Base-by-base conservation (phyloP, 2,888 invertebrate species). In the Unio delphinus region DNA sequence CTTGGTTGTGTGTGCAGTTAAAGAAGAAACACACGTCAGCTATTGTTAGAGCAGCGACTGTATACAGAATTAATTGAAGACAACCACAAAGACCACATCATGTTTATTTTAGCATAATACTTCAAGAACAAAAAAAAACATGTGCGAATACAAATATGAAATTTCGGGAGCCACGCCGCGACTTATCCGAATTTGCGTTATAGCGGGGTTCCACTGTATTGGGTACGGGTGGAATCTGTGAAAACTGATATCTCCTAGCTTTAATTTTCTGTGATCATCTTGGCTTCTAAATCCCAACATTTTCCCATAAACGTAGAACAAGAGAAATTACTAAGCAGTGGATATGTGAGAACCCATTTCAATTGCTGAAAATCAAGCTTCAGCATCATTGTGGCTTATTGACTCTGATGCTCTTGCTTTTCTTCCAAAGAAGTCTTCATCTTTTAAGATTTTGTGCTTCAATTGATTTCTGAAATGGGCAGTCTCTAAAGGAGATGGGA, bases 271-370 rank as follows among this genome's bases (percentile, higher is more conserved):
- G 15, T 3, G 23, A 3, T 63, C 63, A 54, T 63, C 63, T 15
- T 17, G 3, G 28, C 34, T 34, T 61, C 26, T 17, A 28, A 61
- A 30, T 7, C 61, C 63, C 5, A 63, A 63, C 45, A 63, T 7
- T 63, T 63, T 63, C 2, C 54, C 54, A 3, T 54, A 18, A 15
- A 23, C n/a, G n/a, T 63, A 63, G 30, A 63, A 63, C 17, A 63
- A 23, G 23, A 26, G 26, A 26, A 63, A 54, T n/a, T 63, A 54
- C n/a, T 55, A 54, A 18, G 23, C 20, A 8, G 23, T 8, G 3
- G 55, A 54, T 23, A 23, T 45, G n/a, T 45, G n/a, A 20, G 4
- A 17, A 61, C 61, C 61, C 61, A 61, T n/a, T 45, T 61, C 34
- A 61, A 5, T 15, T 18, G 61, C n/a, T 61, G 30, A 30, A 61